Conservation (phyloP, 1,140 invertebrate genomes). For the Aphaenogaster rudis region DNA sequence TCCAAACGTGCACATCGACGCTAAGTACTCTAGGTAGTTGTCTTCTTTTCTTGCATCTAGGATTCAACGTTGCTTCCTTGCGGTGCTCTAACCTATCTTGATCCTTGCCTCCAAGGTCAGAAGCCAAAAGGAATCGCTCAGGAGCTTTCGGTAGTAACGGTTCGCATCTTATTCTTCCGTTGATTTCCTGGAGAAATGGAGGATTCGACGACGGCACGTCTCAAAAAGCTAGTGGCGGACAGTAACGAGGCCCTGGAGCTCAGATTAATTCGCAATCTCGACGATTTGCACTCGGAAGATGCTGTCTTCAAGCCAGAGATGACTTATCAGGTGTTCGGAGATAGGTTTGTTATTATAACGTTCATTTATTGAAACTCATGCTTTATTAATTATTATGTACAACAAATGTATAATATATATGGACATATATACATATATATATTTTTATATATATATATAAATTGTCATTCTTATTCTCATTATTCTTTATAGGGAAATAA, state of each 20-base stretch:
- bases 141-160: neutral
- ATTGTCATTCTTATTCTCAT: conserved; percentile 30
- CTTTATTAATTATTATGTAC: neutral
- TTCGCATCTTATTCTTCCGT: neutral
- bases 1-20: neutral
- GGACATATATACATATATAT: neutral
- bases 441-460: neutral
- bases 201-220: conserved; percentile 85
- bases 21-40: neutral
- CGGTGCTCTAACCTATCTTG: neutral
- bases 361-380: neutral
- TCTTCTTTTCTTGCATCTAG: neutral
- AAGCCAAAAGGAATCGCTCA: neutral
- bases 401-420: neutral
- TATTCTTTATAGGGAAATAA: conserved; percentile 36
- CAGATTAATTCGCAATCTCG: conserved; percentile 90
- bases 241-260: conserved; percentile 92
- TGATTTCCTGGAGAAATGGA: conserved; percentile 80
- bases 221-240: conserved; percentile 89
- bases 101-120: neutral
- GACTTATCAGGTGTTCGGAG: conserved; percentile 98
- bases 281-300: conserved; percentile 92
- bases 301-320: conserved; percentile 94
- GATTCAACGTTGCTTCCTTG: neutral
- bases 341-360: conserved; percentile 87